Percentiles rank a stretch among this genome's conserved stretches.
phyloP scores from a whole-genome alignment of 1,140 invertebrate genomes.

The Portunus trituberculatus region DNA sequence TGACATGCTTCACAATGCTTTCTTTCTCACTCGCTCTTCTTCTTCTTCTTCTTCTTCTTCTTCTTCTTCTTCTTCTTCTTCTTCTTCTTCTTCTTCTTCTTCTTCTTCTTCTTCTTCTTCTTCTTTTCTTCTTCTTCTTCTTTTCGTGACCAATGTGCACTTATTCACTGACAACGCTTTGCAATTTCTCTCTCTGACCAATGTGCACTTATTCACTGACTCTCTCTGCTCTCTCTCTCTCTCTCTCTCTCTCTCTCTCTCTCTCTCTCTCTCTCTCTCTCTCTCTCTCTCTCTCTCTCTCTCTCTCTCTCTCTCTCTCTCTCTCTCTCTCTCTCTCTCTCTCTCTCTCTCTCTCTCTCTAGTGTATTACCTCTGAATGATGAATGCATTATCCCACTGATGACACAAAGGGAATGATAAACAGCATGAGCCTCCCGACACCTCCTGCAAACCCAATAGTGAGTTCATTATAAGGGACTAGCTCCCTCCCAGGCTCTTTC shows the following conservation, averaged over 20 bases:
- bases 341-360: constrained; percentile 4
- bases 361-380: no score
- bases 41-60: no score
- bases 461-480: no score
- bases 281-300: background rate
- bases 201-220: background rate
- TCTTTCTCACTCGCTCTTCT: background rate
- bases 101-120: no score
- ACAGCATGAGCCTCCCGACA: no score
- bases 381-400: no score
- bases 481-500: no score
- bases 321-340: constrained; percentile 20
- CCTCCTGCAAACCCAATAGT: no score
- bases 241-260: background rate
- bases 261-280: constrained; percentile 3
- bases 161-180: background rate
- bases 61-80: background rate
- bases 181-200: background rate
- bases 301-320: constrained; percentile 1
- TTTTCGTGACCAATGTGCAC: background rate
- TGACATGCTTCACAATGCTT: background rate
- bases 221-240: background rate
- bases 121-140: no score
- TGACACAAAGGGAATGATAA: no score
- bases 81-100: background rate